Evolutionary conservation across 35 echinoderm and acorn worm genomes (phyloP).

Genomic region (Nesometra sesokonis): DNA sequence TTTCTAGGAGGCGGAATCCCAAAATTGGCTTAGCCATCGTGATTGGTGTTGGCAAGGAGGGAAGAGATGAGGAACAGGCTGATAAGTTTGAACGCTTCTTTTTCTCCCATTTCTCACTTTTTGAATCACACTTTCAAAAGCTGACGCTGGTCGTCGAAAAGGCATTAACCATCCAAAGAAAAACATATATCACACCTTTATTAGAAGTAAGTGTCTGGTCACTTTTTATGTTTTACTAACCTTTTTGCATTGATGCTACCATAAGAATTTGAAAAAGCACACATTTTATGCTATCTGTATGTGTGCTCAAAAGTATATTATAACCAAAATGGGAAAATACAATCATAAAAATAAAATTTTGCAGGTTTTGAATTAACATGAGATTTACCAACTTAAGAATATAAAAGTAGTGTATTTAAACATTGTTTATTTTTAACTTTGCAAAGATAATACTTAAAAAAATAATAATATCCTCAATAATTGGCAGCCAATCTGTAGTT

Average conservation of each 20-base stretch:
- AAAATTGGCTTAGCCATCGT: constrained; percentile 84
- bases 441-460: too few relatives aligned
- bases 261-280: not conserved
- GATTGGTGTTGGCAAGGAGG: constrained; percentile 46
- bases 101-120: constrained; percentile 92
- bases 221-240: too few relatives aligned
- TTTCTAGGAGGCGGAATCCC: constrained; percentile 44
- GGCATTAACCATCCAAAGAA: constrained; percentile 42
- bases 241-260: too few relatives aligned
- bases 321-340: too few relatives aligned
- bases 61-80: not conserved
- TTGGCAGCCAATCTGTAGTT: too few relatives aligned
- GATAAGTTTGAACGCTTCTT: constrained; percentile 78
- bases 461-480: too few relatives aligned
- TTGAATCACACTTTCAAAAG: constrained; percentile 74
- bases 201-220: constrained; percentile 67
- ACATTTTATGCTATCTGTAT: not conserved
- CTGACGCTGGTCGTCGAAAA: constrained; percentile 53
- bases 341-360: too few relatives aligned
- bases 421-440: too few relatives aligned
- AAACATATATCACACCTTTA: constrained; percentile 34
- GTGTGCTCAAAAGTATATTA: not conserved
- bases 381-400: too few relatives aligned
- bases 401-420: too few relatives aligned
- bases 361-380: too few relatives aligned